Evolutionary conservation across 2,113 vertebrate genomes (phyloP).

Genomic region (Lampris megalopsis): DNA sequence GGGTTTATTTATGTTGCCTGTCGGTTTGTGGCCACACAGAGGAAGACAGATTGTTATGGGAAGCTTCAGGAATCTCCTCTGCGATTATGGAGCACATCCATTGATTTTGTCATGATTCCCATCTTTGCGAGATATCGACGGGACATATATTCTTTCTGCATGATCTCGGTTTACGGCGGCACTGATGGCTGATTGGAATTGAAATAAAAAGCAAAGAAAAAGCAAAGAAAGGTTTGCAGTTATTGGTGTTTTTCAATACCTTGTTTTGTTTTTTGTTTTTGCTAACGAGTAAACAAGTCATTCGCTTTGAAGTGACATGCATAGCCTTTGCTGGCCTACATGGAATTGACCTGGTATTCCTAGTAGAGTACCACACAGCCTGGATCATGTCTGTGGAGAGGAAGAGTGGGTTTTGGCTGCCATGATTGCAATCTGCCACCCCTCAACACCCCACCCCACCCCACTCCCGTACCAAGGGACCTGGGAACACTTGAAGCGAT

Average conservation of each 20-base stretch:
- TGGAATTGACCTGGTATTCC: background rate
- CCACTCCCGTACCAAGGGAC: constrained; percentile 21
- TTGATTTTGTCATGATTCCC: constrained; percentile 71
- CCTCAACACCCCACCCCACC: too few relatives aligned
- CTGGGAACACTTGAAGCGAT: constrained; percentile 36
- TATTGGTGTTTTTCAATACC: constrained; percentile 40
- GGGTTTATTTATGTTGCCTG: constrained; percentile 70
- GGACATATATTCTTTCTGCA: constrained; percentile 42
- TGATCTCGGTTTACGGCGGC: constrained; percentile 51
- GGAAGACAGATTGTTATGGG: constrained; percentile 61
- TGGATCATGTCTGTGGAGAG: background rate
- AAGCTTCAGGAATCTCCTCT: constrained; percentile 56
- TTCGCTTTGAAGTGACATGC: background rate
- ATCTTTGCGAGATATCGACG: constrained; percentile 48
- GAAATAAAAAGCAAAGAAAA: constrained; percentile 13
- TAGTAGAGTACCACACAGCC: background rate
- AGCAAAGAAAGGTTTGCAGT: constrained; percentile 30
- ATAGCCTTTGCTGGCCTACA: background rate
- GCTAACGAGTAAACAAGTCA: background rate
- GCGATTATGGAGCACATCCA: constrained; percentile 57
- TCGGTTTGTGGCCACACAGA: constrained; percentile 64
- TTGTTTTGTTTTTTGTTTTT: constrained; percentile 28
- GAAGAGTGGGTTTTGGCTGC: constrained; percentile 19
- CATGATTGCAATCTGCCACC: constrained; percentile 29
- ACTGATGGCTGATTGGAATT: constrained; percentile 42